Evolutionary conservation across 2,888 invertebrate species (phyloP), one percentile per base, ranked within the genome.

Genomic region (Ennomos quercinarius): DNA sequence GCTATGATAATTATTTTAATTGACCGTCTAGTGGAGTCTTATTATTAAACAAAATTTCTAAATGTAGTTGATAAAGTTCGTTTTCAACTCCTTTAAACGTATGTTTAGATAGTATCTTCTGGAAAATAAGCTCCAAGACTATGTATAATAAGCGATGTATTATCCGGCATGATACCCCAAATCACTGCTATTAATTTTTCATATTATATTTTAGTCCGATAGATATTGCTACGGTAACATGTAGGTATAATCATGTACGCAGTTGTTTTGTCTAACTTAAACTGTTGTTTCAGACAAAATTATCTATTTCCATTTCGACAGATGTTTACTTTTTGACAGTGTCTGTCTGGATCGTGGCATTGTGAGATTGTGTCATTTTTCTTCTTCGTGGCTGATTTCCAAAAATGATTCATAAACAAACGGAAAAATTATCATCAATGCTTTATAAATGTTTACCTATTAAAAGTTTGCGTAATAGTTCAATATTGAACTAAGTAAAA

Each of bases 391-490:
- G 65, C 73, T 67, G 43, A 51, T 59, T 52, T 70, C 73, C 60
- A 71, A 67, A 27, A 66, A 69, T 68, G 44, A 72, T 64, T 75
- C 56, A 65, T 63, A 56, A 63, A 51, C 60, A 48, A 53, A 67
- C 47, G 68, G 54, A 48, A 48, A 48, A 10, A 38, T 38, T 55
- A 49, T 50, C 42, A 51, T 53, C 8, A 49, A 45, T 39, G 45
- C 35, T 48, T 34, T 48, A n/a, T 11, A 45, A 54, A 47, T 40
- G 38, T 47, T 55, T 17, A 27, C 6, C 27, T 27, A 42, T 17
- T 54, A 52, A 60, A 59, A 1, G 11, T 40, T 27, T 27, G 27
- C 27, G 5, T 27, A 27, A 27, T 5, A 27, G 27, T 27, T 27
- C 35, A 17, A 35, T 54, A 43, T 17, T 27, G n/a, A n/a, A n/a